These are phyloP conservation scores for Eurystomus glaucurus DNA, from an alignment of 2,797 vertebrate genomes.

Conservation along the genomic window DNA sequence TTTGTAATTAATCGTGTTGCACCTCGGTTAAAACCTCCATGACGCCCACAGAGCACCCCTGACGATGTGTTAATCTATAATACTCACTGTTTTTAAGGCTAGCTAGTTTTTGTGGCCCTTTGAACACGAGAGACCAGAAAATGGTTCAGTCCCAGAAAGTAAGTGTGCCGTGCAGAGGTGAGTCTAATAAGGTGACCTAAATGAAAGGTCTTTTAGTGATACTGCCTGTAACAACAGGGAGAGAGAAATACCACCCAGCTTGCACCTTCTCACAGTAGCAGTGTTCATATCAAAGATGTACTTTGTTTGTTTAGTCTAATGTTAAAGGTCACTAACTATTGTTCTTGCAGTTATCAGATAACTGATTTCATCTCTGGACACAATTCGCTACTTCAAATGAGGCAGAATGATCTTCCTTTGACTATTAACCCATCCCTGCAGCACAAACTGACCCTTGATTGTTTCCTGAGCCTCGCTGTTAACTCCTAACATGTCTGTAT, in stretches of 20 bases:
- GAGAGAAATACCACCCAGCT: neutral
- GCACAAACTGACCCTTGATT: neutral
- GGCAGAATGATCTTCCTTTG: neutral
- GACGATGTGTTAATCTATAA: neutral
- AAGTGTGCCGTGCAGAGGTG: neutral
- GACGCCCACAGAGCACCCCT: neutral
- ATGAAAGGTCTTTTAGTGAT: neutral
- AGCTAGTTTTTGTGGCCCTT: neutral
- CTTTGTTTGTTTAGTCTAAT: neutral
- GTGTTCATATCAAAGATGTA: neutral
- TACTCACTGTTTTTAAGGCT: neutral
- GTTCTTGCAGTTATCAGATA: neutral
- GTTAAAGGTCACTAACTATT: neutral
- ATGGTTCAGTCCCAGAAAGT: neutral
- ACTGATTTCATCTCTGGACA: neutral
- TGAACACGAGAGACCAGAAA: neutral
- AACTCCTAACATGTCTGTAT: neutral
- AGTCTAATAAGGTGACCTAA: neutral
- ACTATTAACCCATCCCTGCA: neutral
- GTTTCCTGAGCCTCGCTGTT: neutral
- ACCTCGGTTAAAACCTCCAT: neutral
- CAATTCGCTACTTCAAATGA: neutral
- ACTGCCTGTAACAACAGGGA: neutral
- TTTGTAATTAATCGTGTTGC: neutral
- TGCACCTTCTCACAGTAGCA: neutral